phyloP scores from a whole-genome alignment of 2,888 invertebrate species.

The Ceramica pisi region DNA sequence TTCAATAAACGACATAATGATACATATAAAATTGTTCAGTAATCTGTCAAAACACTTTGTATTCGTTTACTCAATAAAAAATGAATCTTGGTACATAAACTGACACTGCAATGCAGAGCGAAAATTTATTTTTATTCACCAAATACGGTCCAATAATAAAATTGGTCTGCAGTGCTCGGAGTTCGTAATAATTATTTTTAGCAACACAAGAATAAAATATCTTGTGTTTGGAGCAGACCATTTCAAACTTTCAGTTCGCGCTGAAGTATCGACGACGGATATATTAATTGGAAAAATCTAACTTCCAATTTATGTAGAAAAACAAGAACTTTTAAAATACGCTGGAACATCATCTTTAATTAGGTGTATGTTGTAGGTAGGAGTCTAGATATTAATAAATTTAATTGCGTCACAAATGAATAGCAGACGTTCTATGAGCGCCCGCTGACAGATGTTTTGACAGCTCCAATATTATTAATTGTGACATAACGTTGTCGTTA shows the following conservation, averaged over 20 bases:
- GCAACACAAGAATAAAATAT: conserved; percentile 60
- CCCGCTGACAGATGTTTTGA: conserved; percentile 89
- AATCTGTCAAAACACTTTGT: conserved; percentile 59
- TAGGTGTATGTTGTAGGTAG: conserved; percentile 27
- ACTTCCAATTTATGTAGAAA: conserved; percentile 31
- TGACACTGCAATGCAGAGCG: conserved; percentile 63
- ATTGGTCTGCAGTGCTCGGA: conserved; percentile 49
- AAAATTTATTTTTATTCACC: conserved; percentile 67
- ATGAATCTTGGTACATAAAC: conserved; percentile 47
- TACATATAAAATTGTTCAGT: conserved; percentile 46
- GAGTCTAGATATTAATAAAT: conserved; percentile 69
- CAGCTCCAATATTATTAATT: conserved; percentile 89
- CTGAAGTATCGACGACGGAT: conserved; percentile 54
- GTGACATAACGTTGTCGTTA: conserved; percentile 88
- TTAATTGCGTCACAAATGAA: conserved; percentile 83
- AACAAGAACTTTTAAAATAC: conserved; percentile 29
- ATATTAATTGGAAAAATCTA: conserved; percentile 53
- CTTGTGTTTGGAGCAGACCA: conserved; percentile 45
- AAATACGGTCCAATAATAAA: conserved; percentile 67
- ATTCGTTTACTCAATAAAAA: conserved; percentile 51
- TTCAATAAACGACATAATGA: conserved; percentile 31
- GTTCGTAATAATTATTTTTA: conserved; percentile 66
- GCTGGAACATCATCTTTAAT: conserved; percentile 41
- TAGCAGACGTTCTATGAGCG: conserved; percentile 71
- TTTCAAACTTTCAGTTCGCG: conserved; percentile 59